A percentile compares a stretch with the other conserved stretches of the same genome.
These are phyloP conservation scores for Drosophila ustulata DNA, from an alignment of 2,888 invertebrate species.

Conservation along the genomic window DNA sequence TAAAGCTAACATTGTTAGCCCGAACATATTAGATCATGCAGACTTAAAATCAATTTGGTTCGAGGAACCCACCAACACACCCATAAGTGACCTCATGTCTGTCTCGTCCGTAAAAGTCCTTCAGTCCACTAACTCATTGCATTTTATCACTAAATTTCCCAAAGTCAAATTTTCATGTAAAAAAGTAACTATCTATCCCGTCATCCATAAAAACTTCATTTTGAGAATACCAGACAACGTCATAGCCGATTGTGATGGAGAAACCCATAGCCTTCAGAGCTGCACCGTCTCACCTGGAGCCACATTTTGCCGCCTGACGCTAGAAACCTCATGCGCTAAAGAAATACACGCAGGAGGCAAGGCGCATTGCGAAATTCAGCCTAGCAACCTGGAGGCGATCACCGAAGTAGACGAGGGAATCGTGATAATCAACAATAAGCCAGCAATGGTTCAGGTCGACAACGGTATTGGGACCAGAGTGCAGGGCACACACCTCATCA, in stretches of 20 bases:
- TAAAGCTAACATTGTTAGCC: slow-evolving; percentile 33
- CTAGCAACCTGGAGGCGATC: slow-evolving; percentile 10
- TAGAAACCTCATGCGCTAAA: too few species aligned
- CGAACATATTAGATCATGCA: slow-evolving; percentile 31
- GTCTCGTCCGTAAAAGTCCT: slow-evolving; percentile 11
- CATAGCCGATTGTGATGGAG: slow-evolving; percentile 16
- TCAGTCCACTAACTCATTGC: slow-evolving; percentile 3
- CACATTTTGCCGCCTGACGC: too few species aligned
- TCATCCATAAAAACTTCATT: slow-evolving; percentile 2
- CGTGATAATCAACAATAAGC: slow-evolving; percentile 1
- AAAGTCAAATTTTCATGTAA: slow-evolving; percentile 2
- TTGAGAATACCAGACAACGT: slow-evolving; percentile 4
- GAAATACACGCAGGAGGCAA: too few species aligned
- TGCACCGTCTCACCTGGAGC: neutral
- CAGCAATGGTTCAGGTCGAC: neutral
- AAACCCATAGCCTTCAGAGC: neutral
- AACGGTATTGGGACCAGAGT: neutral
- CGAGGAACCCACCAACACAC: slow-evolving; percentile 32
- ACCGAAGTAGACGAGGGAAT: slow-evolving; percentile 5
- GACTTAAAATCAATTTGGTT: slow-evolving; percentile 34
- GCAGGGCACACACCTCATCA: slow-evolving; percentile 1
- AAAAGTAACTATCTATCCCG: slow-evolving; percentile 14
- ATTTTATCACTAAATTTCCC: slow-evolving; percentile 2
- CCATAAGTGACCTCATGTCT: slow-evolving; percentile 11
- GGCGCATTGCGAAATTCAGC: too few species aligned